Evolutionary conservation across 2,888 invertebrate species (phyloP), one percentile per base, ranked within the genome.

Genomic region (Tetragnatha montana): DNA sequence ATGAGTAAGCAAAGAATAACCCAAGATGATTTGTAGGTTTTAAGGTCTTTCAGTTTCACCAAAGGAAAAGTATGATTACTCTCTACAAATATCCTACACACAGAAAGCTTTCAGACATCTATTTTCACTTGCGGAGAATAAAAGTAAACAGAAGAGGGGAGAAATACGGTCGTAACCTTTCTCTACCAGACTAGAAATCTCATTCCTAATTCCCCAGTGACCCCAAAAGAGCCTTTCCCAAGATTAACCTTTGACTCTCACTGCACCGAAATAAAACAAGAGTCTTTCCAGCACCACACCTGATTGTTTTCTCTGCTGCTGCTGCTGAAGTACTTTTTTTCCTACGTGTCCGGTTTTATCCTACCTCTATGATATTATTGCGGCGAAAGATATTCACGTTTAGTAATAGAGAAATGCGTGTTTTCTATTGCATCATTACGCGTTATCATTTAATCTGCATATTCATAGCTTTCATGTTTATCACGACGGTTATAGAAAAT

Each of bases 141-240:
- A 75, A 50, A 6, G 75, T 68, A 75, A 78, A 70, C 50, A 70
- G 22, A 47, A 68, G 60, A 60, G 4, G 51, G 79, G 49, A 74
- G 47, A 75, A 88, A 87, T 81, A 78, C 88, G 88, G 88, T 83
- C 88, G 78, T 49, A 75, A 68, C 51, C 71, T 76, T 69, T 79
- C 47, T 60, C 35, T 19, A 10, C n/a, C 79, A 82, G 70, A 81
- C 70, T 60, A 78, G 60, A 79, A 83, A 21, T 76, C 70, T 79
- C 60, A 82, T 87, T 81, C 79, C 79, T 21, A 88, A 83, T 88
- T 79, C 88, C 88, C 88, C 68, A 88, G 73, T 88, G 88, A 88
- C 88, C 88, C 60, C 78, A 88, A 88, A 83, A 70, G 21, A 8
- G 68, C 51, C 50, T 49, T 71, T 79, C 86, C 47, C 50, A 73